phyloP scores from a whole-genome alignment of 2,888 invertebrate species.

The Penaeus monodon region DNA sequence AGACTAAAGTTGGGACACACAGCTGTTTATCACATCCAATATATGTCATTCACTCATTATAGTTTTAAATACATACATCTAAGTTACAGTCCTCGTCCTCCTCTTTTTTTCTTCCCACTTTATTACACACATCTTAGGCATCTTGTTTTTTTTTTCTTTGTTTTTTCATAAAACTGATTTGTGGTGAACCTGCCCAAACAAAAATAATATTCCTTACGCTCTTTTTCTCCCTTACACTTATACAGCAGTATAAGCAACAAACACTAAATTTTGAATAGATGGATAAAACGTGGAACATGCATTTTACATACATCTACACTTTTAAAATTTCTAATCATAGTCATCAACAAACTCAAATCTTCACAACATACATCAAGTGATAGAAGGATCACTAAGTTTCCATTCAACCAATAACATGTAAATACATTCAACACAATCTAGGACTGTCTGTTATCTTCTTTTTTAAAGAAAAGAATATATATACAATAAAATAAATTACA shows the following conservation, averaged over 20 bases:
- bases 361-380: conserved; percentile 8
- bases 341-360: conserved; percentile 14
- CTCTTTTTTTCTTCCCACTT: conserved; percentile 3
- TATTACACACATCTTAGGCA: neutral
- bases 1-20: too few species aligned
- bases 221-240: neutral
- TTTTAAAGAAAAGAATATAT: conserved; percentile 20
- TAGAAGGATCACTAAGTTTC: conserved; percentile 4
- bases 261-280: conserved; percentile 18
- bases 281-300: conserved; percentile 4
- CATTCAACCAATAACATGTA: conserved; percentile 4
- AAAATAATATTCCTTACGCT: too few species aligned
- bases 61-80: too few species aligned
- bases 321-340: neutral
- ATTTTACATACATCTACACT: conserved; percentile 10
- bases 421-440: conserved; percentile 13
- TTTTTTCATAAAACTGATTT: too few species aligned
- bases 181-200: too few species aligned
- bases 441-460: neutral
- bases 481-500: conserved; percentile 13
- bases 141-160: too few species aligned
- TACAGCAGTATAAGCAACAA: neutral
- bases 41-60: too few species aligned
- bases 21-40: too few species aligned
- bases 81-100: too few species aligned